These are phyloP conservation scores for Teleiodes luculella DNA, from an alignment of 2,888 invertebrate species.

Conservation along the genomic window DNA sequence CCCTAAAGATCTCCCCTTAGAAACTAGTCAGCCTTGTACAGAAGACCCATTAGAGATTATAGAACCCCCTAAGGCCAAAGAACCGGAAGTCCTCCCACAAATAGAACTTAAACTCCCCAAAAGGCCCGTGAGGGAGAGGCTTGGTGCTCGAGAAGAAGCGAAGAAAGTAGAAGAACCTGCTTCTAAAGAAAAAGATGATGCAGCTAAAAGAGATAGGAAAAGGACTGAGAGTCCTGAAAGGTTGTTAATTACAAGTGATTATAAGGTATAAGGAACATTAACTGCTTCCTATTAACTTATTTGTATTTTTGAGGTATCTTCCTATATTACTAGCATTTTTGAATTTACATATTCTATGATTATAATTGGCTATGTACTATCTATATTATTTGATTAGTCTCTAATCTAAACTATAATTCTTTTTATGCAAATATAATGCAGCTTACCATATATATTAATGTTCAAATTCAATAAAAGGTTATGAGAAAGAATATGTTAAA, in stretches of 20 bases:
- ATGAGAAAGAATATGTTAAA: no score
- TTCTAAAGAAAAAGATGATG: slow-evolving; percentile 33
- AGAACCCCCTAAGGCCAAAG: slow-evolving; percentile 27
- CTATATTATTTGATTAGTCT: no score
- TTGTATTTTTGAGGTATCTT: not conserved
- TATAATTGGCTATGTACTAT: no score
- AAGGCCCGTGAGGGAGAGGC: slow-evolving; percentile 65
- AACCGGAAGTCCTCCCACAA: slow-evolving; percentile 57
- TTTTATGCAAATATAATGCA: no score
- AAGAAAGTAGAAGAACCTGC: slow-evolving; percentile 30
- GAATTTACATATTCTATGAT: no score
- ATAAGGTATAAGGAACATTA: slow-evolving; percentile 43
- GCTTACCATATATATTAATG: no score
- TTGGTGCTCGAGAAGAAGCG: slow-evolving; percentile 53
- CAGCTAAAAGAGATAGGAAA: slow-evolving; percentile 14
- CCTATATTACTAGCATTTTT: no score
- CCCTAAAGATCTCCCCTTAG: no score
- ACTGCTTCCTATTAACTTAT: not conserved
- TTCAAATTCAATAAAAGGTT: no score
- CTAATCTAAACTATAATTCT: no score
- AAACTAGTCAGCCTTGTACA: no score
- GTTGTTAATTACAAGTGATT: slow-evolving; percentile 53
- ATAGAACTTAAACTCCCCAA: slow-evolving; percentile 72
- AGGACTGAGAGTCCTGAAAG: slow-evolving; percentile 63
- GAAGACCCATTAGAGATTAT: slow-evolving; percentile 34